Percentiles rank a stretch among this genome's conserved stretches.
Conservation (phyloP, 1,140 invertebrate genomes). For the Aphaenogaster ashmeadi region DNA sequence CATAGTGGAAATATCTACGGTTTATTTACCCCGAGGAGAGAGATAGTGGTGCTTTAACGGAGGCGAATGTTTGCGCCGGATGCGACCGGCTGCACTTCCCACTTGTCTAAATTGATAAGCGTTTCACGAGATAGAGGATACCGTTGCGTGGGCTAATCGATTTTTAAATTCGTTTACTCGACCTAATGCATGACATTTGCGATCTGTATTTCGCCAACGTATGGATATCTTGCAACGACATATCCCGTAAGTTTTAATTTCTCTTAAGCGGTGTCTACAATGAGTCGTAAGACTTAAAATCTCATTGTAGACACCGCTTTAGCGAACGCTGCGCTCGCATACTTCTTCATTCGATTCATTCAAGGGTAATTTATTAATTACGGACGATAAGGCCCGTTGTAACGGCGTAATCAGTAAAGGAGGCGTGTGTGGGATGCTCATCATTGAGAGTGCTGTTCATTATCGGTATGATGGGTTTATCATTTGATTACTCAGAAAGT, state of each 20-base stretch:
- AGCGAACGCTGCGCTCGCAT: not conserved
- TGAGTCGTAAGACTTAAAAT: too few relatives aligned
- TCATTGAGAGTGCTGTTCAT: constrained; percentile 58
- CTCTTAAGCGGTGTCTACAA: not conserved
- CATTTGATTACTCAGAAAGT: constrained; percentile 65
- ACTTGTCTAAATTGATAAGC: constrained; percentile 75
- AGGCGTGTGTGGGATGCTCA: constrained; percentile 35
- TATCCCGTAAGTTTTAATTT: not conserved
- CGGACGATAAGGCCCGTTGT: constrained; percentile 19
- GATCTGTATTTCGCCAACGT: not conserved
- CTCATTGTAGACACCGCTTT: not conserved
- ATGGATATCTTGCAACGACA: not conserved
- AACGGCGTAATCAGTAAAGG: constrained; percentile 25
- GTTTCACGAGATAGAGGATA: constrained; percentile 66
- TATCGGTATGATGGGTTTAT: constrained; percentile 59
- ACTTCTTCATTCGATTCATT: constrained; percentile 39
- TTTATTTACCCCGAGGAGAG: constrained; percentile 73
- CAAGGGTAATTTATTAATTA: constrained; percentile 40
- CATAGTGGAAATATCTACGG: constrained; percentile 60
- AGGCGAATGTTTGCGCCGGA: constrained; percentile 72
- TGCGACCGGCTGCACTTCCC: constrained; percentile 72
- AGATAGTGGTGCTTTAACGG: constrained; percentile 52
- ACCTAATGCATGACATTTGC: not conserved
- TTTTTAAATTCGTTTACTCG: constrained; percentile 44
- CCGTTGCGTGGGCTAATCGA: constrained; percentile 55